Conservation (phyloP, 2,888 invertebrate genomes). For the Drosophila fulvimacula region DNA sequence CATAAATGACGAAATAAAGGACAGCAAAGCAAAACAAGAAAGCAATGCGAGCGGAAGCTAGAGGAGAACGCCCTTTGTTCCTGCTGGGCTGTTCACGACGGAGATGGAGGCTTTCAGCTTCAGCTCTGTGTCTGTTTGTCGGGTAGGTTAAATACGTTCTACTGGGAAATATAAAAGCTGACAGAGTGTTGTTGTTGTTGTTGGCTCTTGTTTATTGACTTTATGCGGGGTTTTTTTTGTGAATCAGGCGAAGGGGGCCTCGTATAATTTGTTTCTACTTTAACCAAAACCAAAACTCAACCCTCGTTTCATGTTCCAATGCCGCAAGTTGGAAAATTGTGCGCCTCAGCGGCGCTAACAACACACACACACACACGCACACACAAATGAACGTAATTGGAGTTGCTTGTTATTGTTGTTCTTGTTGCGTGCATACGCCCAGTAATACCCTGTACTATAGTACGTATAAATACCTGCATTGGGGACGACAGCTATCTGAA, state of each 20-base stretch:
- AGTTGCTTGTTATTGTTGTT: slow-evolving; percentile 19
- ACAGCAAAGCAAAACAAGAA: slow-evolving; percentile 74
- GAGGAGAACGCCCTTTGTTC: slow-evolving; percentile 24
- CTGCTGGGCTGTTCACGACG: slow-evolving; percentile 19
- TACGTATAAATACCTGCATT: not conserved
- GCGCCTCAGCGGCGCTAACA: slow-evolving; percentile 74
- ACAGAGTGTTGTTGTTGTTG: slow-evolving; percentile 36
- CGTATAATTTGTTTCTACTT: slow-evolving; percentile 78
- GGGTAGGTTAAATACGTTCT: slow-evolving; percentile 63
- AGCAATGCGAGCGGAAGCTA: slow-evolving; percentile 12
- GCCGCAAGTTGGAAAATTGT: slow-evolving; percentile 65
- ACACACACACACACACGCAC: slow-evolving; percentile 31
- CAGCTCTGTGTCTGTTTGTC: slow-evolving; percentile 19
- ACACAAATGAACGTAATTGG: slow-evolving; percentile 26
- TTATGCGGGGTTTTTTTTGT: slow-evolving; percentile 51
- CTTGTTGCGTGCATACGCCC: slow-evolving; percentile 24
- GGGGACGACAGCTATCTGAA: not conserved
- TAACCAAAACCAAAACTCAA: slow-evolving; percentile 52
- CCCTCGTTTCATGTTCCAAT: slow-evolving; percentile 12
- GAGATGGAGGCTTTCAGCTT: slow-evolving; percentile 17
- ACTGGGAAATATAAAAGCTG: slow-evolving; percentile 73
- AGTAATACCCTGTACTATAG: slow-evolving; percentile 31
- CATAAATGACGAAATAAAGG: slow-evolving; percentile 82
- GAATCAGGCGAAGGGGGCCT: slow-evolving; percentile 27
- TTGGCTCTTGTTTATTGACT: slow-evolving; percentile 77